These are phyloP conservation scores for Rhyacophila brunnea DNA, from an alignment of 1,140 invertebrate genomes.

Conservation along the genomic window DNA sequence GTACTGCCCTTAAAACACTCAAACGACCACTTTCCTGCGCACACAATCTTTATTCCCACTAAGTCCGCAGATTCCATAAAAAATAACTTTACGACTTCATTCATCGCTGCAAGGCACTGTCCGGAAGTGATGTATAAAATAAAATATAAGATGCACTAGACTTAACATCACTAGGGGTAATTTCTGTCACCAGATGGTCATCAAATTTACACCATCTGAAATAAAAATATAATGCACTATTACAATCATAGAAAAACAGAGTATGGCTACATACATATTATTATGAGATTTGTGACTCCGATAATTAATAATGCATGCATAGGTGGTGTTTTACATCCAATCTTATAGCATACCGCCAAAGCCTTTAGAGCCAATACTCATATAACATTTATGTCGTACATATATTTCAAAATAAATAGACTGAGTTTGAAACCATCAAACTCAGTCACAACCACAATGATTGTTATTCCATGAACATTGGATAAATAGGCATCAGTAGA, in stretches of 20 bases:
- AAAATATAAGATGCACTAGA: slow-evolving; percentile 76
- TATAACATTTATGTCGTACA: not conserved
- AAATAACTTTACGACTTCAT: not conserved
- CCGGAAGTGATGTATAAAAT: slow-evolving; percentile 64
- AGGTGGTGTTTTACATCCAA: not conserved
- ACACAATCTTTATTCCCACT: no score
- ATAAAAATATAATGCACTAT: slow-evolving; percentile 24
- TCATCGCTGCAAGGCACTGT: slow-evolving; percentile 21
- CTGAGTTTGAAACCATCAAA: no score
- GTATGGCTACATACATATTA: slow-evolving; percentile 4
- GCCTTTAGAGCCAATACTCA: not conserved
- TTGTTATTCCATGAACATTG: no score
- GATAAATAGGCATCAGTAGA: no score
- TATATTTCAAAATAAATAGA: no score
- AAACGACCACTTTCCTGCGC: no score
- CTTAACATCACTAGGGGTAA: slow-evolving; percentile 66
- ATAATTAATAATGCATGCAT: slow-evolving; percentile 13
- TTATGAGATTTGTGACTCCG: slow-evolving; percentile 11
- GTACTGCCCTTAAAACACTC: no score
- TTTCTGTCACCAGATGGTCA: slow-evolving; percentile 78
- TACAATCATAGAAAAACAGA: no score
- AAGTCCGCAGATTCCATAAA: no score
- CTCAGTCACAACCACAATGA: no score
- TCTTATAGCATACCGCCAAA: not conserved
- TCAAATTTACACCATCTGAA: slow-evolving; percentile 88